A percentile compares a stretch with the other conserved stretches of the same genome.
These are phyloP conservation scores for Hylaea fasciaria DNA, from an alignment of 2,888 invertebrate species.

Conservation along the genomic window DNA sequence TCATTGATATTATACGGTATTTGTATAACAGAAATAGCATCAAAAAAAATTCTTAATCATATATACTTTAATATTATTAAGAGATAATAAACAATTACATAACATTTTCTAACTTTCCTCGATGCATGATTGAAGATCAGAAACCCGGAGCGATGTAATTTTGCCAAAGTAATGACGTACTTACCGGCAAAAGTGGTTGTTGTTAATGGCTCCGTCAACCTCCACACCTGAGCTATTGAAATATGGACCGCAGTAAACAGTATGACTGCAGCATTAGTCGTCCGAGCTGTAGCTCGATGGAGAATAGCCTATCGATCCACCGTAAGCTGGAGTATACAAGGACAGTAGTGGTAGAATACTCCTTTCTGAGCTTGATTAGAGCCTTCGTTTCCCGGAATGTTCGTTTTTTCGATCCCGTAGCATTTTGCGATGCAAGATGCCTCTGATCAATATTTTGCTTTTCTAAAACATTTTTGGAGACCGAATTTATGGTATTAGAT, in stretches of 20 bases:
- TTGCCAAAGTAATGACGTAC: constrained; percentile 47
- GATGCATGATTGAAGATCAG: constrained; percentile 34
- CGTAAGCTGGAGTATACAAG: background rate
- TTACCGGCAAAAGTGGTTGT: constrained; percentile 48
- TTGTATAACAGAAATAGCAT: no score
- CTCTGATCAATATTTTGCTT: no score
- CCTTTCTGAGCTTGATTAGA: no score
- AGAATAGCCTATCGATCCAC: background rate
- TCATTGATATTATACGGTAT: no score
- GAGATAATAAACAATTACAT: background rate
- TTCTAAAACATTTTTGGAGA: no score
- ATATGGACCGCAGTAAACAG: constrained; percentile 53
- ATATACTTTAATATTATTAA: background rate
- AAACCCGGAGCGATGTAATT: constrained; percentile 36
- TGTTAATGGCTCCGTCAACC: constrained; percentile 51
- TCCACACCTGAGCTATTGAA: constrained; percentile 58
- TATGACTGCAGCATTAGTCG: constrained; percentile 44
- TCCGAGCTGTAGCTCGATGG: constrained; percentile 6
- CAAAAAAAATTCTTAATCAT: no score
- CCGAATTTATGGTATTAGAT: no score
- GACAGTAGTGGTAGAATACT: background rate
- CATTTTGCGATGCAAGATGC: no score
- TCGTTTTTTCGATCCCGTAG: no score
- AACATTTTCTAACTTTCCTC: constrained; percentile 6
- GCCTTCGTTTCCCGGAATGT: no score